Conservation (phyloP, 2,113 vertebrate genomes). For the Hemichromis elongatus region DNA sequence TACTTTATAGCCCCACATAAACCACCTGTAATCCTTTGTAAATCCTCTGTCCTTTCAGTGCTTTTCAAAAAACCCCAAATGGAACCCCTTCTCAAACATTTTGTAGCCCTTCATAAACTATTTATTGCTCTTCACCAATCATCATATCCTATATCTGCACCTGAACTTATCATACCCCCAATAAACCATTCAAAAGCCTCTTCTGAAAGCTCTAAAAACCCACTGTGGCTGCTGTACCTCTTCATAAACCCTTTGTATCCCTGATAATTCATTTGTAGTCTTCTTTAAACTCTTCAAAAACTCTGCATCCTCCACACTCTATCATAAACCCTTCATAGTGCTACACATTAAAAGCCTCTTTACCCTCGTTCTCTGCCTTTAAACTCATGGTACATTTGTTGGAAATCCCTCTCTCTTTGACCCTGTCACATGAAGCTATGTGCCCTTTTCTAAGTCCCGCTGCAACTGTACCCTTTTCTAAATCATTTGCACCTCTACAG, state of each 20-base stretch:
- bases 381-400: not conserved
- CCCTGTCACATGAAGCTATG: not conserved
- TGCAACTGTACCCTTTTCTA: not conserved
- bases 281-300: not conserved
- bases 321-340: not conserved
- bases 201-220: not conserved
- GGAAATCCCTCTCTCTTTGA: not conserved
- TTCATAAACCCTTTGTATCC: not conserved
- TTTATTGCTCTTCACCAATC: not conserved
- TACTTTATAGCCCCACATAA: not conserved
- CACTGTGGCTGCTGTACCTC: not conserved
- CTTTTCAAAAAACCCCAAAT: not conserved
- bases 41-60: not conserved
- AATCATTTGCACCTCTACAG: not conserved
- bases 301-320: not conserved
- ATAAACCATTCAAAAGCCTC: not conserved
- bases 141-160: not conserved
- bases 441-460: not conserved
- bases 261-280: not conserved
- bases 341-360: not conserved
- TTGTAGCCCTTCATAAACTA: not conserved
- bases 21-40: not conserved
- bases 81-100: not conserved
- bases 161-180: not conserved
- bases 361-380: not conserved